Evolutionary conservation across 2,113 vertebrate species (phyloP), one percentile per base, ranked within the genome.

Genomic region (Myxocyprinus asiaticus): DNA sequence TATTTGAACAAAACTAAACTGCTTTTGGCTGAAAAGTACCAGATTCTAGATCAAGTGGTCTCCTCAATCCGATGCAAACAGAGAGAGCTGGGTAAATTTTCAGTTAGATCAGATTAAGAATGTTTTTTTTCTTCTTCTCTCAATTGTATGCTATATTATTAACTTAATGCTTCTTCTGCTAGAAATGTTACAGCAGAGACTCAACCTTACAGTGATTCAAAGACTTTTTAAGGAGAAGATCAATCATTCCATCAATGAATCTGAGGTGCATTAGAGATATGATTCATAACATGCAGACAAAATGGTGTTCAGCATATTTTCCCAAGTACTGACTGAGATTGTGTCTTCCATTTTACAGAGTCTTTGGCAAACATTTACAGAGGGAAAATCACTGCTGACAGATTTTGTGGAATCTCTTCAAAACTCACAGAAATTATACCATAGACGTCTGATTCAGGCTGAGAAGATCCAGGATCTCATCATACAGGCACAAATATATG

Each of bases 21-120:
- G 45, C 73, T 85, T 0, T 84, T 90, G 10, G 81, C 85, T 48
- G 69, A 84, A 78, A 90, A 82, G 67, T 85, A 88, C 79, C 87
- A 81, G 56, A 72, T 84, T 51, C 82, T 88, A 14, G 78, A 82
- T 12, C 80, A 87, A 43, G 59, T 88, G 0, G 56, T 56, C n/a
- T 77, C 43, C 61, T 65, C 82, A 17, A 77, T 87, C 66, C 72
- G 74, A 79, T 71, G 51, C 50, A 90, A 90, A 81, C 83, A 87
- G n/a, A 82, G 80, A 56, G 76, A 84, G 58, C 67, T 89, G 4
- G 79, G 88, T 87, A 66, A 86, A 85, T 61, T 53, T 42, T 55
- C 5, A 7, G 44, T 33, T 6, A 9, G 33, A 14, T 17, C 9
- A 17, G 9, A 33, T 22, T 45, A n/a, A 48, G 47, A 7, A 48